Evolutionary conservation across 2,113 vertebrate genomes (phyloP), one percentile per base, ranked within the genome.

Genomic region (Sorex fumeus): DNA sequence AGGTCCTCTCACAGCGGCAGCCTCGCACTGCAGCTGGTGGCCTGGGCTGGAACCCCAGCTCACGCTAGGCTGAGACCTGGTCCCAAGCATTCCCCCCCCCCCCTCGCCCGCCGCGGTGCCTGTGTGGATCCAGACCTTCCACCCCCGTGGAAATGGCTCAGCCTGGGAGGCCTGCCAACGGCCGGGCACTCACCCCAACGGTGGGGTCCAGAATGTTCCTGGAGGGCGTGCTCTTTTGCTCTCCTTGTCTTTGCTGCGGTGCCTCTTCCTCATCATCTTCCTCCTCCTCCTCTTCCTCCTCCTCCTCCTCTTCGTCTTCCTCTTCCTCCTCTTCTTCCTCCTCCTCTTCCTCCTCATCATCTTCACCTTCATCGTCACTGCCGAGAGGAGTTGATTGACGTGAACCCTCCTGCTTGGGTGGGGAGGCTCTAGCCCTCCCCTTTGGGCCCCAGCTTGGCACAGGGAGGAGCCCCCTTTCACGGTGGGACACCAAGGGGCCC

Each of bases 301-400:
- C 97, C 0, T 97, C 97, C 0, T 97, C 98, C 0, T 97, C 97
- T 0, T 98, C 98, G 0, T 98, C 98, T 0, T 98, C 98, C 0
- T 98, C 98, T 0, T 98, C 97, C 0, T 97, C 97, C 0, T 97
- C 98, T 0, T 96, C 98, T 0, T 92, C 97, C 0, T 96, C 98
- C 0, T 96, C 98, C 0, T 97, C 96, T 0, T 95, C 97, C 0
- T 96, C 97, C 0, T 95, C 97, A 0, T 97, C 97, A 0, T 97
- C 98, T 0, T 98, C 98, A 3, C 97, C 98, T 50, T 98, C 98
- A 6, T 98, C 98, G 84, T 98, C 98, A 90, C 98, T 98, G 95
- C 53, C 28, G 19, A 97, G 87, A 21, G 40, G 32, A 91, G 18
- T 0, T 40, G 34, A 62, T 80, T 95, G 28, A 90, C 86, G 91